These are phyloP conservation scores for Euwallacea fornicatus DNA, from an alignment of 1,140 invertebrate species.

Conservation along the genomic window DNA sequence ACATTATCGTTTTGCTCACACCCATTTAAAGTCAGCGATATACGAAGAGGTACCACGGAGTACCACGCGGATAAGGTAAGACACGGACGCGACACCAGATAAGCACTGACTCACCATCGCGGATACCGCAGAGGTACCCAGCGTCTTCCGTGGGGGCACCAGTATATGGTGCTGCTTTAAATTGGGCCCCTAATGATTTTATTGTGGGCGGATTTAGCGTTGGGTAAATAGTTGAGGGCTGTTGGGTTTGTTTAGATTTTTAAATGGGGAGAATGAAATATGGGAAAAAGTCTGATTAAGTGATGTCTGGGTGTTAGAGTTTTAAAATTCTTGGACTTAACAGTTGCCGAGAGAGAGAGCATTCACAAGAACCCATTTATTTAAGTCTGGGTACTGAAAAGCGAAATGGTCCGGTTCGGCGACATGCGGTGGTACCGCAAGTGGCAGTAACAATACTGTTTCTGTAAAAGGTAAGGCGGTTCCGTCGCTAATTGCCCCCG, in stretches of 20 bases:
- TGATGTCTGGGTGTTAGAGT: neutral
- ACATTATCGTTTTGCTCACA: too few species aligned
- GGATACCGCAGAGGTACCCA: slow-evolving; percentile 1
- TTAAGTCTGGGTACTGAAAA: slow-evolving; percentile 11
- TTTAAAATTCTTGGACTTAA: too few species aligned
- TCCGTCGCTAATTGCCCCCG: slow-evolving; percentile 25
- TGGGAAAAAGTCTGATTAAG: too few species aligned
- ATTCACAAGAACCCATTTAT: slow-evolving; percentile 1
- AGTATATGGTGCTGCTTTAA: slow-evolving; percentile 16
- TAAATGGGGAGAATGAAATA: too few species aligned
- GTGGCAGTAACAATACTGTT: slow-evolving; percentile 21
- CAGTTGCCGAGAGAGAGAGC: neutral
- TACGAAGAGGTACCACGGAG: neutral
- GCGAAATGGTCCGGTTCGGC: slow-evolving; percentile 3
- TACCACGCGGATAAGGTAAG: slow-evolving; percentile 8
- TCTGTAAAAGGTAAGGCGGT: slow-evolving; percentile 27
- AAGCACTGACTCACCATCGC: slow-evolving; percentile 43
- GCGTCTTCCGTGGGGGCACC: slow-evolving; percentile 23
- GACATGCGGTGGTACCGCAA: slow-evolving; percentile 21
- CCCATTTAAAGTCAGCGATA: too few species aligned
- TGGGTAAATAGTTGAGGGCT: neutral
- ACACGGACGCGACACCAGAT: slow-evolving; percentile 42
- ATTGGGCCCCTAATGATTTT: slow-evolving; percentile 15
- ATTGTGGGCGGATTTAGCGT: slow-evolving; percentile 12
- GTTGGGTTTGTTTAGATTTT: too few species aligned